Evolutionary conservation across 92 coral and sea anemone species (phyloP), one percentile per base, ranked within the genome.

Genomic region (Pocillopora meandrina): DNA sequence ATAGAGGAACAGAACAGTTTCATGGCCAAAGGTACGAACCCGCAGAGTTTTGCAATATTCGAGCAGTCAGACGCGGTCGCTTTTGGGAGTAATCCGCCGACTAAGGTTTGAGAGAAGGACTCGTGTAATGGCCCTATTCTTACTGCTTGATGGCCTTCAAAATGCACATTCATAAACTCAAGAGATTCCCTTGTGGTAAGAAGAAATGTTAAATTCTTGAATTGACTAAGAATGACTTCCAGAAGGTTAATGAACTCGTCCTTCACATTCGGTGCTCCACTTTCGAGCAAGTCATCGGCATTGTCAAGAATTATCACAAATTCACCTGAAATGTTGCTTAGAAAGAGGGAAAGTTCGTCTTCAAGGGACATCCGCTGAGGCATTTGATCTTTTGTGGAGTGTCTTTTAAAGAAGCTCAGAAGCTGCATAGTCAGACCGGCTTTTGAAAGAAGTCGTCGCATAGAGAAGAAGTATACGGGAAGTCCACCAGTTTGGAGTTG

Each of bases 11-110:
- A 42, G 1, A 42, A 42, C 7, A 42, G 49, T 42, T 77, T 77
- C 21, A 85, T 85, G 17, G 88, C 88, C 8, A 85, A 31, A 59
- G 88, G 84, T 15, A 85, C 84, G 33, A 65, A 12, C 12, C 88
- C 88, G 56, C 85, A 77, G 56, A 60, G 71, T 21, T 70, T 68
- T 10, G 74, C 57, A 6, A 86, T 65, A 42, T 60, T n/a, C 1
- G 52, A 10, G 74, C 55, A 26, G n/a, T 61, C 73, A 0, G 34
- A 1, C 35, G 33, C 10, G 11, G 49, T 36, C 14, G 76, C 77
- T 6, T 26, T 57, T 60, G 80, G 85, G 1, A 86, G 42, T 9
- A 79, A 31, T 49, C 56, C 55, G 3, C 23, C 47, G 9, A 86
- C 74, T 11, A 79, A 42, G 10, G 8, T 21, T 33, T 56, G 34